Evolutionary conservation across 2,113 vertebrate genomes (phyloP).

Genomic region (Pseudorasbora parva): DNA sequence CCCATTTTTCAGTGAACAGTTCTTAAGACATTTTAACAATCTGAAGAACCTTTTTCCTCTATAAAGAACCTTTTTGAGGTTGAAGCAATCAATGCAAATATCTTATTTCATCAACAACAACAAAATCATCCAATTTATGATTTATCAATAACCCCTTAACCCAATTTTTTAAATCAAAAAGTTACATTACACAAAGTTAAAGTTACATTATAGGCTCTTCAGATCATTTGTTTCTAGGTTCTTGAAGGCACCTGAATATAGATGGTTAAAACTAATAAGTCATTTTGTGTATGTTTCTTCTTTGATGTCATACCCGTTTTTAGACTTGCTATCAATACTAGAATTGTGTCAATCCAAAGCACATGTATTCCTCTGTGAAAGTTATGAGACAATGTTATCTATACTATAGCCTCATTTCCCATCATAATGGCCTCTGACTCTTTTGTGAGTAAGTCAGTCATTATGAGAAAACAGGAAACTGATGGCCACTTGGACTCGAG

Average conservation of each 20-base stretch:
- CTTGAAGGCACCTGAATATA: not conserved
- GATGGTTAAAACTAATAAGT: not conserved
- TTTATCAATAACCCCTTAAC: not conserved
- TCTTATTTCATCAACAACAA: too few relatives aligned
- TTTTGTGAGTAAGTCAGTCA: constrained; percentile 52
- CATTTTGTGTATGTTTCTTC: not conserved
- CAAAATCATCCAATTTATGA: not conserved
- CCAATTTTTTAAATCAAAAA: not conserved
- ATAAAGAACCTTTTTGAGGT: too few relatives aligned
- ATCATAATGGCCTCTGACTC: constrained; percentile 51
- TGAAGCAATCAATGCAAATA: too few relatives aligned
- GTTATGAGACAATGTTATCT: constrained; percentile 20
- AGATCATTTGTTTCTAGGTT: not conserved
- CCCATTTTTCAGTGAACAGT: too few relatives aligned
- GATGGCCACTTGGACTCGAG: constrained; percentile 50
- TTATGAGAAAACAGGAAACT: constrained; percentile 57
- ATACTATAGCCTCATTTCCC: constrained; percentile 34
- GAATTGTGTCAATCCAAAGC: not conserved
- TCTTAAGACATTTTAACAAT: too few relatives aligned
- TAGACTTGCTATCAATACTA: not conserved
- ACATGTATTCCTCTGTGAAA: constrained; percentile 24
- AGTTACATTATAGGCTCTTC: too few relatives aligned
- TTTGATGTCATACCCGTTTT: not conserved
- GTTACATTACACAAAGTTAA: too few relatives aligned
- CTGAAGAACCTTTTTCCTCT: too few relatives aligned